Base-by-base conservation (phyloP, 2,888 invertebrate species). In the Oxyteleia sp. region DNA sequence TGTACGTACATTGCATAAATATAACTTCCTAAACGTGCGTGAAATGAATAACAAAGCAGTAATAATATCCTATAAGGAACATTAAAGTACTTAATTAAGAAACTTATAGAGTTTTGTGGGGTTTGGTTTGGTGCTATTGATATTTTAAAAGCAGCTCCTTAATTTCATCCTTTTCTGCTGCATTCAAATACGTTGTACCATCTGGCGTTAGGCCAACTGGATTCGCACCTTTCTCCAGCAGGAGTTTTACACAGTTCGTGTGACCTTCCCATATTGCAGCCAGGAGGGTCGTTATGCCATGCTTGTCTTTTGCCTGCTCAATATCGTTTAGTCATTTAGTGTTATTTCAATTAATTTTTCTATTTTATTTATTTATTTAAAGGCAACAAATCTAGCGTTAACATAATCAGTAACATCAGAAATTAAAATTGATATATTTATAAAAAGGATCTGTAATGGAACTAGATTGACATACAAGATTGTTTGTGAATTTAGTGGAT, bases 181-280 rank as follows among this genome's bases (percentile, higher is more conserved):
- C 97, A 90, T 98, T 97, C 81, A 97, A 92, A 93, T 98, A 98
- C 87, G 96, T 96, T 84, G 95, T 96, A 10, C 98, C 98, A 93
- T 98, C 97, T 66, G 98, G 98, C 64, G 98, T 96, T 88, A 95
- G 95, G 4, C 98, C 98, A 66, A 91, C 87, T 0, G 92, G 90
- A 83, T 86, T 86, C 92, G 95, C 94, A 94, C 98, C 98, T 94
- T 97, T 96, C 93, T 97, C 96, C 83, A 99, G 93, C 88, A 99
- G 95, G 85, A 98, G 94, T 93, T 97, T 96, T 10, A 99, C 99
- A 94, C 98, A 98, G 83, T 96, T 96, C 64, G 96, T 97, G 92
- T 99, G 99, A 20, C 98, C 98, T 94, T 99, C 99, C 98, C 98
- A 99, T 90, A 99, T 98, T 74, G 99, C 99, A 87, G 99, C 98